A percentile compares a stretch with the other conserved stretches of the same genome.
Conservation (phyloP, 2,888 invertebrate genomes). For the Machimus atricapillus region DNA sequence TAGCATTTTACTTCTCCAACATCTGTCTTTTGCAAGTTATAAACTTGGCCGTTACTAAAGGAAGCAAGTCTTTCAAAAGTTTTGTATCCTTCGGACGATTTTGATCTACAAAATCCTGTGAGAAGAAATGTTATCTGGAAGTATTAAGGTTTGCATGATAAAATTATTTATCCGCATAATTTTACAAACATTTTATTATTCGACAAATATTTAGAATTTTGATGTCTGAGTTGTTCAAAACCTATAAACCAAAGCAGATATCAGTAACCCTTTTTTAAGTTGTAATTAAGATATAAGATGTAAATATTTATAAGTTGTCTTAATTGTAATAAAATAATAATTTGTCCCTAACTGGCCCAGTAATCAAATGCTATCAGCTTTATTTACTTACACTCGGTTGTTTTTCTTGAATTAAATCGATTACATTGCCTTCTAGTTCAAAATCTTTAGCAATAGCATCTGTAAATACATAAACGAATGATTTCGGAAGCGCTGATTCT, state of each 20-base stretch:
- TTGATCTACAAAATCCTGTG: conserved; percentile 74
- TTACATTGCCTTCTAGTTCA: conserved; percentile 67
- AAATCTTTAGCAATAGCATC: conserved; percentile 77
- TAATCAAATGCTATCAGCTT: not conserved
- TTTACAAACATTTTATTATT: not conserved
- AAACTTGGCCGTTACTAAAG: conserved; percentile 77
- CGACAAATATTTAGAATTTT: not conserved
- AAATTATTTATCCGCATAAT: not conserved
- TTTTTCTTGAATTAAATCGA: conserved; percentile 74
- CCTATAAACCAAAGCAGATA: too few species aligned
- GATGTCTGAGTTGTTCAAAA: too few species aligned
- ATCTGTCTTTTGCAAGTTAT: conserved; percentile 73
- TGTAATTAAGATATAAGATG: too few species aligned
- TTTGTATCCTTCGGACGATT: conserved; percentile 68
- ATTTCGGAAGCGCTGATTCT: conserved; percentile 70
- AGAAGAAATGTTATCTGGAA: conserved; percentile 75
- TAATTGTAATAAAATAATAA: too few species aligned
- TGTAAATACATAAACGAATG: conserved; percentile 78
- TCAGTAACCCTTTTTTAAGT: too few species aligned
- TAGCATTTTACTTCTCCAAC: conserved; percentile 68
- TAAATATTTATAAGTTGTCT: too few species aligned
- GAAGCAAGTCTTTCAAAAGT: conserved; percentile 77
- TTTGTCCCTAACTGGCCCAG: not conserved
- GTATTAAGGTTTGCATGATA: not conserved
- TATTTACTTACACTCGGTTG: conserved; percentile 69